phyloP scores from a whole-genome alignment of 2,797 vertebrate genomes.

The Clarias laeviceps region DNA sequence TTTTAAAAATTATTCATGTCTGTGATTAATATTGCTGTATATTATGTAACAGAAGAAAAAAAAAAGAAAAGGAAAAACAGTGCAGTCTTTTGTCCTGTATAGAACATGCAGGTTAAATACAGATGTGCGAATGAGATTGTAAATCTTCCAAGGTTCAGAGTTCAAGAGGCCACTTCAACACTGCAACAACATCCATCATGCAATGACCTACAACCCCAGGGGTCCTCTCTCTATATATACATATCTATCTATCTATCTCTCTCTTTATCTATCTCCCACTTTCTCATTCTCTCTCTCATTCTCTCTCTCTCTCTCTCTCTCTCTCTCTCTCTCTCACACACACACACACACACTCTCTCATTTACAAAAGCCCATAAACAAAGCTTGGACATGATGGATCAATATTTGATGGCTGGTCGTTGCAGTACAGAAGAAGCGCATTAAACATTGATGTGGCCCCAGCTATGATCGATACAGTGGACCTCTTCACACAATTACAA shows the following conservation, averaged over 20 bases:
- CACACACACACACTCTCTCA: slow-evolving; percentile 60
- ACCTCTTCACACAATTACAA: slow-evolving; percentile 79
- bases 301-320: slow-evolving; percentile 3
- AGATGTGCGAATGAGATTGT: slow-evolving; percentile 44
- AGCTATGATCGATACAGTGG: slow-evolving; percentile 72
- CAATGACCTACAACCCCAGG: slow-evolving; percentile 37
- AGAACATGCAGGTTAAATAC: slow-evolving; percentile 39
- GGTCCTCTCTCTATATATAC: neutral
- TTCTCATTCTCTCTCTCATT: neutral
- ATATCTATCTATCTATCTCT: neutral
- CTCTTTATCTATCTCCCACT: slow-evolving; percentile 4
- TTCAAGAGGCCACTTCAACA: slow-evolving; percentile 33
- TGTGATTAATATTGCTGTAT: neutral
- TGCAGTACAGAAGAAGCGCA: slow-evolving; percentile 73
- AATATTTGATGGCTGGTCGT: slow-evolving; percentile 72
- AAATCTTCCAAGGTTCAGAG: slow-evolving; percentile 34
- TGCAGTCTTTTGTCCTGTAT: neutral
- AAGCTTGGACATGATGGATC: slow-evolving; percentile 63
- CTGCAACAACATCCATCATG: slow-evolving; percentile 34
- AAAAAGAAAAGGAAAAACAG: neutral
- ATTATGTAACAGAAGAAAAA: neutral
- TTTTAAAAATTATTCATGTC: too few species aligned
- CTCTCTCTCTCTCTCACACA: slow-evolving; percentile 32
- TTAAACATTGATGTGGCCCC: slow-evolving; percentile 79
- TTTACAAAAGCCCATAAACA: slow-evolving; percentile 64